These are phyloP conservation scores for Tribolium madens DNA, from an alignment of 1,140 invertebrate species.

Conservation along the genomic window DNA sequence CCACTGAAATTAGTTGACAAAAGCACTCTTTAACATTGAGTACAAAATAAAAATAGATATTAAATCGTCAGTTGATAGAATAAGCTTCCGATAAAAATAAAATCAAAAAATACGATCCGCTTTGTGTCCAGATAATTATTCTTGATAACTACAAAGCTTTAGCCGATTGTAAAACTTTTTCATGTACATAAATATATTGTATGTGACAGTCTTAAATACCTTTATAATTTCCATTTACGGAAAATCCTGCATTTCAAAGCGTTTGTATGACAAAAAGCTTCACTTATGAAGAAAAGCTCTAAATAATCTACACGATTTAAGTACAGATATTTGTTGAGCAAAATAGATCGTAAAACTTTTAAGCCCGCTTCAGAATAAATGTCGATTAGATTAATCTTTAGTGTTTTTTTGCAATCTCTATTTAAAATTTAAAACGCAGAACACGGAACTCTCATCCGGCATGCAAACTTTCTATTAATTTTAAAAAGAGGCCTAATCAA, in stretches of 20 bases:
- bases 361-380: not conserved
- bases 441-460: not conserved
- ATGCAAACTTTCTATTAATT: not conserved
- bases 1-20: too few species aligned
- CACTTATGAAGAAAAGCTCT: conserved; percentile 1
- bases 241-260: not conserved
- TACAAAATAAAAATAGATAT: not conserved
- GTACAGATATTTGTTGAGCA: too few species aligned
- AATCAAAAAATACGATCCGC: not conserved
- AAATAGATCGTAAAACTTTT: not conserved
- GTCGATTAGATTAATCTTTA: not conserved
- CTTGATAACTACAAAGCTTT: conserved; percentile 4
- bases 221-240: conserved; percentile 22
- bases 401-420: not conserved
- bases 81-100: not conserved
- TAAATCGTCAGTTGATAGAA: not conserved
- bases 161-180: not conserved
- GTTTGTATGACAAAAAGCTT: not conserved
- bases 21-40: too few species aligned
- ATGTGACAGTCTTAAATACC: conserved; percentile 29
- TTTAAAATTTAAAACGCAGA: not conserved
- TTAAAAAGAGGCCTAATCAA: not conserved
- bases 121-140: not conserved
- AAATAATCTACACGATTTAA: conserved; percentile 9
- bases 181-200: not conserved